These are phyloP conservation scores for Phrynosoma blainvillii DNA, from an alignment of 2,113 vertebrate species.

Conservation along the genomic window DNA sequence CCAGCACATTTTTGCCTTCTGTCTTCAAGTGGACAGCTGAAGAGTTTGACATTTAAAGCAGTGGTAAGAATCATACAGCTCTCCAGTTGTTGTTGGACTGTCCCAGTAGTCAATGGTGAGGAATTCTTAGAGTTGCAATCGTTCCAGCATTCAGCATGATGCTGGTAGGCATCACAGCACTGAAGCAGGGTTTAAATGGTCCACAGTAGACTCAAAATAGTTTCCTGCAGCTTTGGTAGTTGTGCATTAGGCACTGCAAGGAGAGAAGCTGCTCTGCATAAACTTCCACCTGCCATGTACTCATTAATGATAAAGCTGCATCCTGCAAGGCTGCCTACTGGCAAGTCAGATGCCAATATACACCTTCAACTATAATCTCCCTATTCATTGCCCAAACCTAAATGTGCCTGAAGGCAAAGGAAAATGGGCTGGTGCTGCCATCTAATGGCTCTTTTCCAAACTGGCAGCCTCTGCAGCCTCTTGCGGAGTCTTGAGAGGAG, in stretches of 20 bases:
- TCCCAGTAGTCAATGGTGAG: too few species aligned
- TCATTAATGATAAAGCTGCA: not conserved
- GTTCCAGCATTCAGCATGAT: not conserved
- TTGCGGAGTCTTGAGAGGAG: not conserved
- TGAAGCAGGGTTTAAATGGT: too few species aligned
- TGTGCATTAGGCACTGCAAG: not conserved
- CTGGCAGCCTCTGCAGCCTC: slow-evolving; percentile 27
- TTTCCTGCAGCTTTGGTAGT: not conserved
- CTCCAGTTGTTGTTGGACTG: too few species aligned
- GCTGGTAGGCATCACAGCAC: not conserved
- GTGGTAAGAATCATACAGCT: too few species aligned
- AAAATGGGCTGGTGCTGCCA: slow-evolving; percentile 62
- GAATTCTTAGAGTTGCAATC: too few species aligned
- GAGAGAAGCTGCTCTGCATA: not conserved
- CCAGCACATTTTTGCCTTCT: not conserved
- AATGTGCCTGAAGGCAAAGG: not conserved
- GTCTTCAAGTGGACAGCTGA: not conserved
- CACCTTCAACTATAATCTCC: not conserved
- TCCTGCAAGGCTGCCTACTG: not conserved
- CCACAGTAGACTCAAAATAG: not conserved
- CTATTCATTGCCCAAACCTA: not conserved
- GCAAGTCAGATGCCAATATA: not conserved
- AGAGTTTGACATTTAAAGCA: not conserved
- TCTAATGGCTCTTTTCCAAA: slow-evolving; percentile 52
- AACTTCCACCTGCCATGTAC: not conserved